Evolutionary conservation across 2,888 invertebrate species (phyloP), one percentile per base, ranked within the genome.

Genomic region (Notocelia uddmanniana): DNA sequence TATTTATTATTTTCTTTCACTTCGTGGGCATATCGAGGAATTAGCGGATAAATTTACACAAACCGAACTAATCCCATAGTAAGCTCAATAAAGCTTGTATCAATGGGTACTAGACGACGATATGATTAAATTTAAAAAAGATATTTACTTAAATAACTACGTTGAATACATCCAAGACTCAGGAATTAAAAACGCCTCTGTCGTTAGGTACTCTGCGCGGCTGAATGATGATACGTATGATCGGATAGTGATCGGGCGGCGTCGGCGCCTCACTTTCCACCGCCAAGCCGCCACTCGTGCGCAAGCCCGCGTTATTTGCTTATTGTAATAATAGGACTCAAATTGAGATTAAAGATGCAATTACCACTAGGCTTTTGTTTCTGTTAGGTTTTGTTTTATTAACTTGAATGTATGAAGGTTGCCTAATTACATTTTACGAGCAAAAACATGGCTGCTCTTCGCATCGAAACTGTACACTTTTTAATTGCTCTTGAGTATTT

Each of bases 251-350:
- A 72, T 62, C 72, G 60, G 21, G 48, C 69, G 19, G 58, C 55
- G 54, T 62, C 72, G 72, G 72, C 72, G 72, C 72, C 72, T 72
- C 68, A 72, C 72, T 68, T 62, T 68, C 71, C 71, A 57, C 31
- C 60, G 23, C 50, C 34, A 48, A 41, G 62, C 45, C 31, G 31
- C 31, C 31, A 31, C 31, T 31, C 60, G 62, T 69, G n/a, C 45
- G 34, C 62, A 31, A 23, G 19, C 41, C 11, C 45, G 13, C 13
- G 19, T 64, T 59, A 52, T 71, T 71, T 71, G 34, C 57, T 67
- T 60, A 67, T 60, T 45, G 59, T 60, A 64, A 60, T 54, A 3
- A n/a, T 37, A 59, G 52, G 41, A 19, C 31, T 54, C 21, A 37
- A 23, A 63, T 64, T 64, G 64, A 64, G 64, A 64, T 54, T 37